Evolutionary conservation across 2,797 vertebrate species (phyloP), one percentile per base, ranked within the genome.

Genomic region (Hipposideros larvatus): DNA sequence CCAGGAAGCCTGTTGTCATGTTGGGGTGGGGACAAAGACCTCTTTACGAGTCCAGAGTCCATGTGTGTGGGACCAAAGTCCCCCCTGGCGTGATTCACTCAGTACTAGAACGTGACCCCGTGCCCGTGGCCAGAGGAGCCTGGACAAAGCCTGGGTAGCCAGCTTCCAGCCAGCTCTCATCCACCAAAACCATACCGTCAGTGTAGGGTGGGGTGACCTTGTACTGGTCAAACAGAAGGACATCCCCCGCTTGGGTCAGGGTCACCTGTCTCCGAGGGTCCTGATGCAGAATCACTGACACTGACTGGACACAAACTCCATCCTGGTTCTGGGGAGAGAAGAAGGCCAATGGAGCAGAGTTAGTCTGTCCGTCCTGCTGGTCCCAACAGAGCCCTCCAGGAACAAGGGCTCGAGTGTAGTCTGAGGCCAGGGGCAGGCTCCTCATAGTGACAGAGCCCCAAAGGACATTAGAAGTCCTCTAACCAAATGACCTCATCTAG

Each of bases 241-340:
- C 98, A 96, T 99, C 99, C 87, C 99, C 99, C 1, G 98, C 98
- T 97, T 99, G 99, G 95, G 99, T 99, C 98, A 99, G 97, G 51
- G 99, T 99, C 96, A 99, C 99, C 99, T 99, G 99, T n/a, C 98
- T 99, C 97, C 98, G 99, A 93, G 99, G 98, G 97, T 99, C 99
- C 97, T 99, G 99, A 85, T 99, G 99, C 87, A 99, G 96, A 74
- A 99, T 98, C 97, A 99, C 98, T 94, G 98, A 99, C 71, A 99
- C 98, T 43, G 99, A 99, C 77, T 99, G 99, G 98, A 99, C 99
- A 97, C 99, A 99, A 48, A 99, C 98, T 41, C 99, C 99, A 59
- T 99, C 99, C 95, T 99, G 98, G 98, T 99, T 99, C 99, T 99
- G 98, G 89, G 98, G 97, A 92, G 26, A 96, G 15, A 98, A 78